These are phyloP conservation scores for Phrynocephalus forsythii DNA, from an alignment of 2,797 vertebrate genomes.

Conservation along the genomic window DNA sequence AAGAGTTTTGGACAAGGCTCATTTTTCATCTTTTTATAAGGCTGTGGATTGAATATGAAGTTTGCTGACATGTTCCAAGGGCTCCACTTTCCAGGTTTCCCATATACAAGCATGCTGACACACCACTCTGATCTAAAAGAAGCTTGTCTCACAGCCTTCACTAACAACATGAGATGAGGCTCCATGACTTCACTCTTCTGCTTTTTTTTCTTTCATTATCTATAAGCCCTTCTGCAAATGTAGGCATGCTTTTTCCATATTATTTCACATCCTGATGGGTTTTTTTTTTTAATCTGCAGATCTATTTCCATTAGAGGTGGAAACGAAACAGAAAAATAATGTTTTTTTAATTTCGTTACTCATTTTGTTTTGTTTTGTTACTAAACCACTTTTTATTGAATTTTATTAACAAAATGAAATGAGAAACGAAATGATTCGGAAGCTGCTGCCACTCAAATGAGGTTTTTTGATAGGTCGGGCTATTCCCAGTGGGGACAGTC, in stretches of 20 bases:
- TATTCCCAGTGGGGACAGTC: too few relatives aligned
- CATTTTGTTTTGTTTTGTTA: too few relatives aligned
- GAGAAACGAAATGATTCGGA: too few relatives aligned
- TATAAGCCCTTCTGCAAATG: constrained; percentile 26
- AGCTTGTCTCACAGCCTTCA: constrained; percentile 40
- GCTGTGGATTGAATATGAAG: constrained; percentile 79
- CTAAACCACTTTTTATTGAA: too few relatives aligned
- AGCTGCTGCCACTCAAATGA: too few relatives aligned
- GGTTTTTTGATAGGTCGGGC: too few relatives aligned
- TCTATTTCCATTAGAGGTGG: constrained; percentile 5
- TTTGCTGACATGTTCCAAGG: constrained; percentile 51
- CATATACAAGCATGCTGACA: constrained; percentile 44
- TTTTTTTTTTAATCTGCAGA: background rate
- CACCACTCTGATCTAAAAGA: constrained; percentile 38
- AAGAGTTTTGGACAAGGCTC: constrained; percentile 81
- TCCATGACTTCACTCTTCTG: constrained; percentile 31
- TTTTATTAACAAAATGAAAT: too few relatives aligned
- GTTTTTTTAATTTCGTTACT: too few relatives aligned
- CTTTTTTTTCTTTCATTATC: constrained; percentile 18
- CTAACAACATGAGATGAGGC: constrained; percentile 39
- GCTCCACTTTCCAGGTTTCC: constrained; percentile 51
- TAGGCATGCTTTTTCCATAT: constrained; percentile 15
- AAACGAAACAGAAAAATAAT: too few relatives aligned
- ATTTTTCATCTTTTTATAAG: constrained; percentile 84
- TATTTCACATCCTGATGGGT: constrained; percentile 20